Evolutionary conservation across 2,888 invertebrate genomes (phyloP).

Genomic region (Acanthosepion lycidas): DNA sequence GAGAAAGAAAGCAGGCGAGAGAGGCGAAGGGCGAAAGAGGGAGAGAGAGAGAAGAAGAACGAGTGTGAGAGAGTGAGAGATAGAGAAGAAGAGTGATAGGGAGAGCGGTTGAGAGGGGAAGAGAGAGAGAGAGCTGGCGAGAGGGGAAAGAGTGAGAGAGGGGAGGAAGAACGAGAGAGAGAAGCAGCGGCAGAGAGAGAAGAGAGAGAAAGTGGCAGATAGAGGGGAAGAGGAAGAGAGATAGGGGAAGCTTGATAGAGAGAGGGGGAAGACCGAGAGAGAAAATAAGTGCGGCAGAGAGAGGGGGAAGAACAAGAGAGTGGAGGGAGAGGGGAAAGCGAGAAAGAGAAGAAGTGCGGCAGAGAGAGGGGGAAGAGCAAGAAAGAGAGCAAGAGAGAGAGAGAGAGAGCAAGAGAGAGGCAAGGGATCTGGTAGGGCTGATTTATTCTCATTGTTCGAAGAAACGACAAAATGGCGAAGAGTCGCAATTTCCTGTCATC

Average conservation of each 20-base stretch:
- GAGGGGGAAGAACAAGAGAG: too few species aligned
- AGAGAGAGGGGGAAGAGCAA: too few species aligned
- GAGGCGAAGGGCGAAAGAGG: not conserved
- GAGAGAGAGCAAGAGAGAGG: too few species aligned
- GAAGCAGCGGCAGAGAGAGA: too few species aligned
- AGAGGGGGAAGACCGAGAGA: not conserved
- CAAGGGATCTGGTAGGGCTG: not conserved
- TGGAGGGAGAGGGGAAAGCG: too few species aligned
- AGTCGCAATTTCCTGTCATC: conserved; percentile 20
- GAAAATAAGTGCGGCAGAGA: not conserved
- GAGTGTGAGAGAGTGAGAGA: not conserved
- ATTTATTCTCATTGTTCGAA: not conserved
- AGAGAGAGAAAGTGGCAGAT: not conserved
- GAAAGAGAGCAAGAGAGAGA: too few species aligned
- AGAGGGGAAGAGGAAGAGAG: not conserved
- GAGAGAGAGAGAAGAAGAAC: not conserved
- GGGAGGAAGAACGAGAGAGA: too few species aligned
- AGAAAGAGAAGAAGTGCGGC: too few species aligned
- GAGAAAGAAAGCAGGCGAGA: too few species aligned
- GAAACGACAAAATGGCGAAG: not conserved
- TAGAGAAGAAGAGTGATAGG: not conserved
- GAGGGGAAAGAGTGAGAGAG: not conserved
- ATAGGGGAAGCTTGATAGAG: too few species aligned
- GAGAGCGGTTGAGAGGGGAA: not conserved
- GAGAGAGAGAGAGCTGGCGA: not conserved